Base-by-base conservation (phyloP, 2,113 vertebrate genomes). In the Malaclemys terrapin region DNA sequence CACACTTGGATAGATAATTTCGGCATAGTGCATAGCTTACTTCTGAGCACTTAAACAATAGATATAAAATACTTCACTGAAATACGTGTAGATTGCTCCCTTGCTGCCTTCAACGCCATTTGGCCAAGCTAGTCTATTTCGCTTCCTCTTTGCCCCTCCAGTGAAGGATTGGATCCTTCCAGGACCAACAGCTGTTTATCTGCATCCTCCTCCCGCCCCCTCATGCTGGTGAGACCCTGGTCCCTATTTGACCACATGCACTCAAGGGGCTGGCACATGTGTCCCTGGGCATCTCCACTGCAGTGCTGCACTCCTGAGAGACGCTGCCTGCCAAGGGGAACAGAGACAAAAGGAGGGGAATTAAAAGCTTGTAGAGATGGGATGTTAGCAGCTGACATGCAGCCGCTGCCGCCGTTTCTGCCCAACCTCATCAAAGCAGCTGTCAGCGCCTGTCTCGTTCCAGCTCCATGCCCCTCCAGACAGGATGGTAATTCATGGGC, bases 361-460 rank as follows among this genome's bases (percentile, higher is more conserved):
- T 27, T 13, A 89, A 91, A n/a, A 47, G 88, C 50, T 87, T 78
- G 72, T 69, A 88, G 82, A 89, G 89, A 90, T 0, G 1, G 90
- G 89, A 82, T 53, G 29, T 42, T 89, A 0, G 1, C 38, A 5
- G 86, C 94, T 96, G 96, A 91, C 80, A 80, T 0, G 1, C 52
- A 65, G 87, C 89, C 59, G 9, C 35, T 10, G 29, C 59, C 29
- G 17, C 0, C 1, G 83, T 82, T 69, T 93, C 89, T 87, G 0
- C 0, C 83, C 93, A 88, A 42, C 65, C 90, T 93, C 89, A 85
- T 91, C 89, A 47, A 93, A 93, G 91, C 87, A 90, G 90, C 94
- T 96, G 97, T 94, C 96, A 95, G 91, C 90, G 31, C 87, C 94
- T 59, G 57, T 45, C 90, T 91, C 27, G 93, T 96, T 96, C 94